These are phyloP conservation scores for Cyprinodon variegatus DNA, from an alignment of 2,113 vertebrate species.

Conservation along the genomic window DNA sequence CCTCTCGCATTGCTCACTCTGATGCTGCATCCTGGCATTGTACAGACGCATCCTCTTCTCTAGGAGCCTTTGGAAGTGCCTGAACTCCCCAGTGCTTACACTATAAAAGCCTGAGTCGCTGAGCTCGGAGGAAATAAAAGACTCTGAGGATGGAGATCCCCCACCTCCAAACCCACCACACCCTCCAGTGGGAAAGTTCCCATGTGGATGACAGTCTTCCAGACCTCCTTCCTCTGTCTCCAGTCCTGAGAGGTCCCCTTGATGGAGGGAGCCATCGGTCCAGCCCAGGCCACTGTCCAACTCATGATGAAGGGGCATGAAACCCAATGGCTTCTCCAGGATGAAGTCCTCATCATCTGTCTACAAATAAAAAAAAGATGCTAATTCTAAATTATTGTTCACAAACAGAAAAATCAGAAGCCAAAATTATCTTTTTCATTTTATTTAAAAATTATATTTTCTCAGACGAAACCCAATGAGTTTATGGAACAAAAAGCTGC, in stretches of 20 bases:
- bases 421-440: neutral
- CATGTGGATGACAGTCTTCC: constrained; percentile 72
- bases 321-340: constrained; percentile 69
- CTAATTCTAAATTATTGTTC: neutral
- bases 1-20: constrained; percentile 72
- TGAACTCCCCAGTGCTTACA: constrained; percentile 78
- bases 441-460: neutral
- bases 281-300: constrained; percentile 81
- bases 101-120: constrained; percentile 81
- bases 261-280: constrained; percentile 78
- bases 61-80: constrained; percentile 81
- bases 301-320: constrained; percentile 76
- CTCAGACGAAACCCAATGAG: neutral
- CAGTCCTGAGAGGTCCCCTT: constrained; percentile 79
- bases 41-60: constrained; percentile 80
- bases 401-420: neutral
- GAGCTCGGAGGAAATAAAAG: constrained; percentile 78
- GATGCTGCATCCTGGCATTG: constrained; percentile 74
- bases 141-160: constrained; percentile 71
- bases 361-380: constrained; percentile 48
- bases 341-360: constrained; percentile 76
- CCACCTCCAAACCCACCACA: constrained; percentile 59
- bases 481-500: neutral
- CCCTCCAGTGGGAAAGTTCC: constrained; percentile 57
- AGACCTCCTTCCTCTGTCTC: constrained; percentile 79